Base-by-base conservation (phyloP, 1,140 invertebrate genomes). In the Physella acuta region DNA sequence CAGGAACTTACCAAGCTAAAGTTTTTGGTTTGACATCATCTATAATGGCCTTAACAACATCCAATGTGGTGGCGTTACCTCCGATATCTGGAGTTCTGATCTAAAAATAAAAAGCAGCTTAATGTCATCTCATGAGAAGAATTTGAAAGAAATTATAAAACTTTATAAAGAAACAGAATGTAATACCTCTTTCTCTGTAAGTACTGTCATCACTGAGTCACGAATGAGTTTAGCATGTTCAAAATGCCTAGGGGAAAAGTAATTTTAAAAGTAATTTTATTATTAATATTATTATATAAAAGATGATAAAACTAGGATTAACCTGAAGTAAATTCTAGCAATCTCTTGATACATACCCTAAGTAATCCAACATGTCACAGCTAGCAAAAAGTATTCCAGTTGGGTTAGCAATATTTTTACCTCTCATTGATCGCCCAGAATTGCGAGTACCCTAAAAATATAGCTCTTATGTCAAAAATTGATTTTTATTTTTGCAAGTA, bases 391-490 rank as follows among this genome's bases (percentile, higher is more conserved):
- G 81, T 92, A 99, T 95, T n/a, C 96, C 97, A 14, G 95, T 98
- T 30, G 97, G 97, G 86, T 99, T 99, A 3, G 98, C 97, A 62
- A 98, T 91, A 84, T 99, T 97, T 86, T 97, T 98, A 49, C 97
- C 97, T 26, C 95, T 95, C 77, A 85, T 56, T 70, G 76, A 74
- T 59, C 74, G 70, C 11, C 79, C 79, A 59, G 79, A 82, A 71
- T 80, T 82, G 31, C 83, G 72, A 26, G 79, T 81, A 20, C 81
- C 81, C 81, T 82, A 51, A 36, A 56, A 56, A 30, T 52, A n/a
- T n/a, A 14, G n/a, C n/a, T 49, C 11, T 49, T 49, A 49, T 49
- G 11, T 49, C n/a, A 49, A 11, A 14, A 14, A n/a, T n/a, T n/a
- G n/a, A n/a, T n/a, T n/a, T n/a, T n/a, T n/a, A n/a, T n/a, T n/a